Evolutionary conservation across 2,888 invertebrate species (phyloP).

Genomic region (Troides helena): DNA sequence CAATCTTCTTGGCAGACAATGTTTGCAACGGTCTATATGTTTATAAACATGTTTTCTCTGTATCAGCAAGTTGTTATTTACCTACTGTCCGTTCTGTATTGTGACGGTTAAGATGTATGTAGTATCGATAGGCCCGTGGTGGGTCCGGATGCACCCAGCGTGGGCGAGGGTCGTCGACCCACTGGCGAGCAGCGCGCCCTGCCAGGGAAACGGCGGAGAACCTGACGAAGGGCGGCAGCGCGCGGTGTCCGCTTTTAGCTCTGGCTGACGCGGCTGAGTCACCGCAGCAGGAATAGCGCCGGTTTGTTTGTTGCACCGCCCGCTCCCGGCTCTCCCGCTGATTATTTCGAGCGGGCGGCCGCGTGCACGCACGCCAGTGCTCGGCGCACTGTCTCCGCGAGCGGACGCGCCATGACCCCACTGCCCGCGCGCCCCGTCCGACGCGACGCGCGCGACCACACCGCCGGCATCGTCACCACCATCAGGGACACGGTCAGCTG

Average conservation of each 20-base stretch:
- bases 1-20: no score
- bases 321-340: conserved; percentile 72
- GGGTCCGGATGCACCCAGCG: conserved; percentile 66
- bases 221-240: conserved; percentile 75
- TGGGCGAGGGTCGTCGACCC: conserved; percentile 76
- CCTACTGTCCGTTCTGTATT: neutral
- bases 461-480: conserved; percentile 81
- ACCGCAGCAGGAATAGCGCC: conserved; percentile 75
- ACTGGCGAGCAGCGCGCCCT: conserved; percentile 64
- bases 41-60: conserved; percentile 3
- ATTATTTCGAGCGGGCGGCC: conserved; percentile 66
- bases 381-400: conserved; percentile 65
- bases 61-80: neutral
- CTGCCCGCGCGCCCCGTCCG: conserved; percentile 64
- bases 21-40: neutral
- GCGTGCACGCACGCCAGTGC: conserved; percentile 60
- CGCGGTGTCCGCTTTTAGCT: conserved; percentile 78
- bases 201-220: conserved; percentile 72
- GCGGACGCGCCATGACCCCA: conserved; percentile 69
- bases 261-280: conserved; percentile 76
- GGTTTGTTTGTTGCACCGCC: conserved; percentile 78
- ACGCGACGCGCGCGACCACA: conserved; percentile 75
- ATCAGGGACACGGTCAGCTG: conserved; percentile 84
- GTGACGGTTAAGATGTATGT: no score
- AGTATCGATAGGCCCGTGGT: conserved; percentile 38